Base-by-base conservation (phyloP, 2,888 invertebrate genomes). In the Caenorhabditis plicata region DNA sequence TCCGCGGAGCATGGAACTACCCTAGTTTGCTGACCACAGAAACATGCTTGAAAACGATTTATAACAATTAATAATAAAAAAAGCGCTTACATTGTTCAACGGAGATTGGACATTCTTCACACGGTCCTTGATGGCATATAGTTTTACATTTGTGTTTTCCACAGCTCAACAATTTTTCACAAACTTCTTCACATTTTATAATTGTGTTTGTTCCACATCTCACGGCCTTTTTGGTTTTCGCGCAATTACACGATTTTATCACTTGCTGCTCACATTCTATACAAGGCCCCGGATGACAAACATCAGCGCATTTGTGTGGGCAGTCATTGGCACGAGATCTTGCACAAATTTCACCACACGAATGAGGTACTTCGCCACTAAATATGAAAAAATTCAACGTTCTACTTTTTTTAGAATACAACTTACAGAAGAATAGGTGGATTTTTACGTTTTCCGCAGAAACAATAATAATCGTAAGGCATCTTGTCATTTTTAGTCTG, bases 271-370 rank as follows among this genome's bases (percentile, higher is more conserved):
- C 87, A 77, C 94, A 95, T 0, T 89, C 88, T 2, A 92, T 92
- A 83, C 95, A 95, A 0, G 93, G 92, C 0, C 95, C 95, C 0
- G 94, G 94, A 82, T 95, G 94, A 80, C 93, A 94, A 0, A 89
- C 85, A 70, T 68, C 64, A 2, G 62, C 62, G 44, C 77, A 77
- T 9, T 57, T 54, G 51, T 78, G 77, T 8, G 72, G 68, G 41
- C 77, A 78, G 1, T 71, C 78, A n/a, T 41, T 87, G 86, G 55
- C 82, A 71, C 80, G 86, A 80, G 66, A 85, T 74, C 75, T 86
- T n/a, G 87, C 86, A 80, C 96, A 96, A 0, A 88, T 84, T 68
- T 90, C 88, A 0, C 93, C 94, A 82, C 96, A 96, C 23, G 90
- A 89, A 83, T 96, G 96, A 0, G 95, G 91, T 9, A 88, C 87